Evolutionary conservation across 2,113 vertebrate genomes (phyloP), one percentile per base, ranked within the genome.

Genomic region (Sisor rabdophorus): DNA sequence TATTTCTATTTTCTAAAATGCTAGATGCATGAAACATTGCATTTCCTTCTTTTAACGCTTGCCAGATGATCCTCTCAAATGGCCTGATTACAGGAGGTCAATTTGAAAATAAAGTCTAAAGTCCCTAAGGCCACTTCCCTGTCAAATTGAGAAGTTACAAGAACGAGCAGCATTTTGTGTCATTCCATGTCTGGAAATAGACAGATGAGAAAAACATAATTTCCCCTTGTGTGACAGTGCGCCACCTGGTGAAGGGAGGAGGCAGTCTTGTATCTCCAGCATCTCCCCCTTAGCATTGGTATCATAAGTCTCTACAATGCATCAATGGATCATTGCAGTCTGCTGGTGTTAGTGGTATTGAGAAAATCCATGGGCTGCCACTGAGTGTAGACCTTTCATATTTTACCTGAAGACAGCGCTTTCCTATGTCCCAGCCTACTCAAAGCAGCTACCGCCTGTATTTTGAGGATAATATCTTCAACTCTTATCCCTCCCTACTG

Each of bases 401-500:
- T 91, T 91, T 93, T 89, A 93, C 85, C 55, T 84, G 53, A 44
- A 89, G 91, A 92, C 88, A 91, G 90, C 86, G 32, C 71, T 85
- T 86, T 84, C 84, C 86, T 87, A 88, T 87, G 89, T 83, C 77
- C 75, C 56, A 85, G 89, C 85, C 86, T 91, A 89, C 89, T 90
- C 90, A 90, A 90, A 89, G 88, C 89, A 78, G 71, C 64, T 71
- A 68, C 82, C 75, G 71, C 80, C 75, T 86, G 22, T 87, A 87
- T 87, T 92, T 91, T 91, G 89, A 92, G 90, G 90, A 91, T 90
- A 91, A 91, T 91, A 92, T 91, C 91, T 92, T 89, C 87, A 91
- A 89, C 89, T 89, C 85, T 85, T 24, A 40, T 83, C 87, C 83
- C 80, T 83, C 87, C 88, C 84, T 85, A 86, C 89, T 86, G 89